phyloP scores from a whole-genome alignment of 1,140 invertebrate genomes.

The Harlomillsia oculata region DNA sequence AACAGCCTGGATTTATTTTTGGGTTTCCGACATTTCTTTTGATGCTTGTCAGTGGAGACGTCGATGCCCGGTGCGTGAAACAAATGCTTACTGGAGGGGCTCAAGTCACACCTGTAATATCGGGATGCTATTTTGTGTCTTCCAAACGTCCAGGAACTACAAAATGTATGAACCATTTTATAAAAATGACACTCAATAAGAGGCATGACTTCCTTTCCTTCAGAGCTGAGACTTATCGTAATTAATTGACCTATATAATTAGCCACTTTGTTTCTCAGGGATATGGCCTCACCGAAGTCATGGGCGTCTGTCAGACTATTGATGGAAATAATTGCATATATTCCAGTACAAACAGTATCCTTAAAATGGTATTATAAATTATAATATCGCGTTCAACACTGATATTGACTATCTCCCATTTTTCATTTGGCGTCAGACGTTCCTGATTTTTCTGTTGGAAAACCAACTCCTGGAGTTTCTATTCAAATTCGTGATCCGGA shows the following conservation, averaged over 20 bases:
- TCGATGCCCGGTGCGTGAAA: background rate
- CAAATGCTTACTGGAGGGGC: background rate
- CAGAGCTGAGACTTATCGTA: too few relatives aligned
- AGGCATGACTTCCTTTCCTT: too few relatives aligned
- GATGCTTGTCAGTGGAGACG: background rate
- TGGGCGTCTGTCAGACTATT: too few relatives aligned
- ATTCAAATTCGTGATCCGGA: constrained; percentile 13
- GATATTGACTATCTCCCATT: constrained; percentile 5
- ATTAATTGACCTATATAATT: background rate
- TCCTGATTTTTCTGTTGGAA: constrained; percentile 3
- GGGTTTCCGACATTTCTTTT: constrained; percentile 5
- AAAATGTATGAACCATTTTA: too few relatives aligned
- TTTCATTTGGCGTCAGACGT: background rate
- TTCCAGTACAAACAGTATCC: too few relatives aligned
- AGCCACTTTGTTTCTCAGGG: background rate
- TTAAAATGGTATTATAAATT: too few relatives aligned
- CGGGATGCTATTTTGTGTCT: background rate
- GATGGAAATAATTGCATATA: too few relatives aligned
- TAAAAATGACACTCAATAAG: too few relatives aligned
- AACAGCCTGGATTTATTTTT: constrained; percentile 2
- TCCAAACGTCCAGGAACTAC: background rate
- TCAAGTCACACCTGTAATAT: background rate
- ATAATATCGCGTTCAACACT: background rate
- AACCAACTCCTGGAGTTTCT: background rate
- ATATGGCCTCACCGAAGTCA: background rate